phyloP scores from a whole-genome alignment of 2,797 vertebrate species.

The Atherinosoma microstoma region DNA sequence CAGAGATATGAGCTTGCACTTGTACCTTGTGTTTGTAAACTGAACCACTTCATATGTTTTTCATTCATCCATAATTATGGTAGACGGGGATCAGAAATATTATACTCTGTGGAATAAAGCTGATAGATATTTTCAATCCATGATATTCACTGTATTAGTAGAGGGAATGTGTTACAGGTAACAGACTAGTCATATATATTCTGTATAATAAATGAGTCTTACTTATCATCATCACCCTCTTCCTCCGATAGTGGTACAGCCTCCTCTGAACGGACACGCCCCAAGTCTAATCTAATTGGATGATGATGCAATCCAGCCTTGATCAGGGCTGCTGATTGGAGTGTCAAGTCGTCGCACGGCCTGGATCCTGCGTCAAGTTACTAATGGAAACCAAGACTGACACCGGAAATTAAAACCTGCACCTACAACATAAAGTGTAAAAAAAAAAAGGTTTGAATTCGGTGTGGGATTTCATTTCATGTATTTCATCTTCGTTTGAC shows the following conservation, averaged over 20 bases:
- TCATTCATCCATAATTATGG: neutral
- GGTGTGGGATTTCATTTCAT: neutral
- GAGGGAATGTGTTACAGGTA: neutral
- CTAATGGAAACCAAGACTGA: rapidly evolving
- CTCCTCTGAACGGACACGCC: constrained; percentile 72
- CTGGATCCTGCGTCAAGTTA: constrained; percentile 51
- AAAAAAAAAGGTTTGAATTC: neutral
- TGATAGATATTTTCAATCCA: neutral
- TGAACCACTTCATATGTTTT: neutral
- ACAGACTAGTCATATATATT: neutral
- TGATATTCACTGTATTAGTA: neutral
- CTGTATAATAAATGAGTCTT: neutral
- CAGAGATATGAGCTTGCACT: neutral
- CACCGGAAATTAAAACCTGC: neutral
- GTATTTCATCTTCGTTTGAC: too few relatives aligned
- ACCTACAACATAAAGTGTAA: constrained; percentile 46
- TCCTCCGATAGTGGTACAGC: constrained; percentile 68
- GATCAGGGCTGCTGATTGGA: constrained; percentile 75
- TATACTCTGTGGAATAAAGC: neutral
- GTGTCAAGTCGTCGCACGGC: constrained; percentile 41
- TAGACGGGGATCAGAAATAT: neutral
- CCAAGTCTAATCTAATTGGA: constrained; percentile 72
- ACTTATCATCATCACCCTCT: constrained; percentile 37
- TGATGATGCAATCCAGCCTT: constrained; percentile 50
- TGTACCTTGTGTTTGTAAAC: neutral